Evolutionary conservation across 2,888 invertebrate genomes (phyloP).

Genomic region (Abrostola tripartita): DNA sequence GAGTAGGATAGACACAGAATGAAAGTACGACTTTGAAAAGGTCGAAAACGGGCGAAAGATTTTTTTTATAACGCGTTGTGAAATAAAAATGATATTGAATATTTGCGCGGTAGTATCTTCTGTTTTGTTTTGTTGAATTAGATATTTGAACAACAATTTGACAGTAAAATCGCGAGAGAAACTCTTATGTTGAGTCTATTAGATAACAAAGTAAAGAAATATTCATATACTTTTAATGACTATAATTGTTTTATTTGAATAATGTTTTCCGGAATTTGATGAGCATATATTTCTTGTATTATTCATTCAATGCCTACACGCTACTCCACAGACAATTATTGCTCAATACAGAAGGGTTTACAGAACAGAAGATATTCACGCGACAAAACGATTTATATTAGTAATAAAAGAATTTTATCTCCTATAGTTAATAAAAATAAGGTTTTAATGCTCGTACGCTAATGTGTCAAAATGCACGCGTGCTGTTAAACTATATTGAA

Average conservation of each 20-base stretch:
- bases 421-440: conserved; percentile 74
- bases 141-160: too few species aligned
- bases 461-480: conserved; percentile 85
- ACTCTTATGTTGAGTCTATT: not conserved
- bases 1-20: conserved; percentile 58
- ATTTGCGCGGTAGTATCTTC: conserved; percentile 75
- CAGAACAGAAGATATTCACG: conserved; percentile 71
- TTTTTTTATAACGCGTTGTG: conserved; percentile 86
- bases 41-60: conserved; percentile 75
- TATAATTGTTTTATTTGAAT: conserved; percentile 42
- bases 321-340: conserved; percentile 55
- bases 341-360: conserved; percentile 71
- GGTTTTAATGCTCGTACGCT: conserved; percentile 83
- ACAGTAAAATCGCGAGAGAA: not conserved
- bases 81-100: conserved; percentile 72
- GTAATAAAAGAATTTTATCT: conserved; percentile 80
- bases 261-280: conserved; percentile 3
- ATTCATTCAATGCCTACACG: not conserved
- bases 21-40: conserved; percentile 61
- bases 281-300: conserved; percentile 10
- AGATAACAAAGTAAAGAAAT: conserved; percentile 4
- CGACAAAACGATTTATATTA: conserved; percentile 71
- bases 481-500: conserved; percentile 70
- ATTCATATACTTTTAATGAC: conserved; percentile 33
- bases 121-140: conserved; percentile 34